Conservation (phyloP, 2,797 vertebrate species). For the Pagetopsis macropterus region DNA sequence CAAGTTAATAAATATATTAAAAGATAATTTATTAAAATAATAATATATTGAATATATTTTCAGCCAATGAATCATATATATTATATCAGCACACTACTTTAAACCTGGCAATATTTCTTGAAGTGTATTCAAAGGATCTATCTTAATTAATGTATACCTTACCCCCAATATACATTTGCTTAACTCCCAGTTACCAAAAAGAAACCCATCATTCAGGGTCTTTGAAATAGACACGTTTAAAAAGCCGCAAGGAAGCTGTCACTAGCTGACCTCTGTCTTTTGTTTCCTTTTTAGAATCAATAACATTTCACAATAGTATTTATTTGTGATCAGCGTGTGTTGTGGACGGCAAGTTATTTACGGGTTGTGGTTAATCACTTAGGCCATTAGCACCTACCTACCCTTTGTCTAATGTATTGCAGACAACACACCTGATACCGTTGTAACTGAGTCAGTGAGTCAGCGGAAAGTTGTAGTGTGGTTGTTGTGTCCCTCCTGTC, state of each 20-base stretch:
- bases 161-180: not conserved
- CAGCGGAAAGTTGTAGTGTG: constrained; percentile 49
- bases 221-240: not conserved
- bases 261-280: constrained; percentile 31
- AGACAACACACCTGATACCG: constrained; percentile 35
- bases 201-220: not conserved
- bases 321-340: not conserved
- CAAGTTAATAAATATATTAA: not conserved
- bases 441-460: constrained; percentile 26
- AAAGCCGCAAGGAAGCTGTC: not conserved
- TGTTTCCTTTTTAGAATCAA: not conserved
- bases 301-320: not conserved
- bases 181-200: not conserved
- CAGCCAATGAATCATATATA: not conserved
- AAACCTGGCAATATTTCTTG: not conserved
- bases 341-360: not conserved
- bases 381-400: constrained; percentile 8
- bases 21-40: not conserved
- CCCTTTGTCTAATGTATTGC: constrained; percentile 37
- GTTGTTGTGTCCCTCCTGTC: constrained; percentile 29
- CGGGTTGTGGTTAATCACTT: constrained; percentile 11
- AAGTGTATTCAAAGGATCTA: not conserved
- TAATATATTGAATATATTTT: not conserved
- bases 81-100: not conserved
- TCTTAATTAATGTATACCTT: not conserved